Conservation (phyloP, 2,113 vertebrate genomes). For the Aix galericulata region DNA sequence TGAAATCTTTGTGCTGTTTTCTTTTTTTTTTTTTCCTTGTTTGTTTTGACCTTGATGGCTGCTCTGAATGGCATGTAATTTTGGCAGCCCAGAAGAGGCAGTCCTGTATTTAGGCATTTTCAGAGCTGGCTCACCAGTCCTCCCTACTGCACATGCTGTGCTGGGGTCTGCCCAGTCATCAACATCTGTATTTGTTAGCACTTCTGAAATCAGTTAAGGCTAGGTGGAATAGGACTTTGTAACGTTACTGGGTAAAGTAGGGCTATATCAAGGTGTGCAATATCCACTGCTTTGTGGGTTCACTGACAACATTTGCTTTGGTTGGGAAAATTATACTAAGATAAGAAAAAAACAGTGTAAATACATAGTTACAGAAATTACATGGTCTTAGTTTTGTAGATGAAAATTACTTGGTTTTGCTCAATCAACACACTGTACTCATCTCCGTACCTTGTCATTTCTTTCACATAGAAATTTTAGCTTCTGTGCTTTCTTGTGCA, state of each 20-base stretch:
- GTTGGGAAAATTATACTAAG: not conserved
- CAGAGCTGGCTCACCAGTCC: not conserved
- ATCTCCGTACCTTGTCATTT: slow-evolving; percentile 90
- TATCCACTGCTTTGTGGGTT: not conserved
- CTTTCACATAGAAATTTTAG: slow-evolving; percentile 96
- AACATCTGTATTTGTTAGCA: not conserved
- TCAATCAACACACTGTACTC: not conserved
- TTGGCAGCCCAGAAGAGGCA: not conserved
- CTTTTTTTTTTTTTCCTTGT: not conserved
- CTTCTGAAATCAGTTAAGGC: not conserved
- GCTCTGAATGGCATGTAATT: not conserved
- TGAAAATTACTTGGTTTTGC: not conserved
- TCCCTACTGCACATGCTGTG: not conserved
- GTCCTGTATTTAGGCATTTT: not conserved
- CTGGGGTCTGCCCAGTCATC: not conserved
- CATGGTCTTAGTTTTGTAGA: not conserved
- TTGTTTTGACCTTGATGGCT: not conserved
- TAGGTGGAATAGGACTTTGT: not conserved
- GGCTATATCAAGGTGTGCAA: not conserved
- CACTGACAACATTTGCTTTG: not conserved
- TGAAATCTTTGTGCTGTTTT: not conserved
- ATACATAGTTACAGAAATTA: not conserved
- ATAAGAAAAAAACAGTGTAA: not conserved
- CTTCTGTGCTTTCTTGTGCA: slow-evolving; percentile 96
- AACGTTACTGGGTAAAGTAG: not conserved